Conservation (phyloP, 2,113 vertebrate genomes). For the Hippolais icterina region DNA sequence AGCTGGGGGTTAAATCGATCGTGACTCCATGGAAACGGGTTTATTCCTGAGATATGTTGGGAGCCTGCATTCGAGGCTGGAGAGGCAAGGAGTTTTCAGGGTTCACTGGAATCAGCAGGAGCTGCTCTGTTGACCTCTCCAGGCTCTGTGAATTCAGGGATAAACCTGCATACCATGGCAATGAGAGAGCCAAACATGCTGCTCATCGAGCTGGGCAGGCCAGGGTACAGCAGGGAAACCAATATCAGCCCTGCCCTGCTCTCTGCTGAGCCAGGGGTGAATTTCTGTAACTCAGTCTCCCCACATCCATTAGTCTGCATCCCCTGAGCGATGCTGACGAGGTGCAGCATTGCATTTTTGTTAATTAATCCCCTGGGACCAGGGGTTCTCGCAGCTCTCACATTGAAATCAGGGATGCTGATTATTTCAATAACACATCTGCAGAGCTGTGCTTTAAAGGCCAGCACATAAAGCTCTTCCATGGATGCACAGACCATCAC, state of each 20-base stretch:
- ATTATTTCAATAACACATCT: not conserved
- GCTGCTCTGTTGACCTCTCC: not conserved
- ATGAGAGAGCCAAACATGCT: fast-evolving
- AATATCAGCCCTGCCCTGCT: not conserved
- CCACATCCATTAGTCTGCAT: not conserved
- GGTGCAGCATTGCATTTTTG: not conserved
- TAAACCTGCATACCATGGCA: fast-evolving
- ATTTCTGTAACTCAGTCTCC: not conserved
- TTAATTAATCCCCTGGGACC: not conserved
- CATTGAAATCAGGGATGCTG: not conserved
- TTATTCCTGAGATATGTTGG: not conserved
- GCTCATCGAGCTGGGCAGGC: not conserved
- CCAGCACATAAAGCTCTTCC: not conserved
- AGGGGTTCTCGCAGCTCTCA: not conserved
- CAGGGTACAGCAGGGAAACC: not conserved
- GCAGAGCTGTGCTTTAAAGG: not conserved
- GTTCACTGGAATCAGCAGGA: not conserved
- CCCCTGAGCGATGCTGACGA: not conserved
- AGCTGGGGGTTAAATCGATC: not conserved
- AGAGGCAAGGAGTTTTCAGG: not conserved
- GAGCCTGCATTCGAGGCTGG: not conserved
- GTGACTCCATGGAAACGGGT: not conserved
- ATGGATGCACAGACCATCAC: not conserved
- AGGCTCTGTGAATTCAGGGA: not conserved
- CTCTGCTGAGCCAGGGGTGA: not conserved